phyloP scores from a whole-genome alignment of 23 tunicate genomes.

The Botrylloides violaceus region DNA sequence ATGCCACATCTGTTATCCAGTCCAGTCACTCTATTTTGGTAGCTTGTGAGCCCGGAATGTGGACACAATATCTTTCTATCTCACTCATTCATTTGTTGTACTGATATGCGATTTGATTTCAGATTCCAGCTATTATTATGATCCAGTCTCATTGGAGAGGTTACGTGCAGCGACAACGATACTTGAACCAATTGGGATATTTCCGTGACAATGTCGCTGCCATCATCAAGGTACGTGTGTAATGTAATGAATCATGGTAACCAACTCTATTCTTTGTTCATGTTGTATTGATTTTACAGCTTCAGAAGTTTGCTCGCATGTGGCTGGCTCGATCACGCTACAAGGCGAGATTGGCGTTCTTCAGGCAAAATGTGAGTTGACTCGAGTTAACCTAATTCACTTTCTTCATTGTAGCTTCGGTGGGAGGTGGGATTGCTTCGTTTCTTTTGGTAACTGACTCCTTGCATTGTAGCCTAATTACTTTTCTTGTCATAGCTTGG shows the following conservation, averaged over 20 bases:
- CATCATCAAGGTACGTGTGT: slow-evolving; percentile 52
- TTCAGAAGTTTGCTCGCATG: slow-evolving; percentile 86
- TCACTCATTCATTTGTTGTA: too few relatives aligned
- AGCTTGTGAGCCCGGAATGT: too few relatives aligned
- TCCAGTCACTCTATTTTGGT: too few relatives aligned
- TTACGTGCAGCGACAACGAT: slow-evolving; percentile 54
- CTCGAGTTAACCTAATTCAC: too few relatives aligned
- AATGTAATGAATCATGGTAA: not conserved
- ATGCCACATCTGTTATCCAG: too few relatives aligned
- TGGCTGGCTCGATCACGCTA: slow-evolving; percentile 47
- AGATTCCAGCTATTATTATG: slow-evolving; percentile 79
- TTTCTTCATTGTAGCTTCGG: too few relatives aligned
- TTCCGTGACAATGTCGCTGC: slow-evolving; percentile 52
- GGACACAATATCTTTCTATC: too few relatives aligned
- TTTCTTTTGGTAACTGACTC: too few relatives aligned
- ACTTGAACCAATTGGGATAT: slow-evolving; percentile 56
- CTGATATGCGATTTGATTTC: slow-evolving; percentile 1
- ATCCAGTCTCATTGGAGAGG: slow-evolving; percentile 88
- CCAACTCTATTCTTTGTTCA: not conserved
- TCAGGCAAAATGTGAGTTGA: slow-evolving; percentile 54
- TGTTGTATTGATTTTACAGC: slow-evolving; percentile 20
- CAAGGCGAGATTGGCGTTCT: slow-evolving; percentile 46
- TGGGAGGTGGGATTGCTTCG: too few relatives aligned
- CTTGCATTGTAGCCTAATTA: too few relatives aligned
- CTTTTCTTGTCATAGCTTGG: too few relatives aligned